phyloP scores from a whole-genome alignment of 2,888 invertebrate species.

The Yponomeuta evonymella region DNA sequence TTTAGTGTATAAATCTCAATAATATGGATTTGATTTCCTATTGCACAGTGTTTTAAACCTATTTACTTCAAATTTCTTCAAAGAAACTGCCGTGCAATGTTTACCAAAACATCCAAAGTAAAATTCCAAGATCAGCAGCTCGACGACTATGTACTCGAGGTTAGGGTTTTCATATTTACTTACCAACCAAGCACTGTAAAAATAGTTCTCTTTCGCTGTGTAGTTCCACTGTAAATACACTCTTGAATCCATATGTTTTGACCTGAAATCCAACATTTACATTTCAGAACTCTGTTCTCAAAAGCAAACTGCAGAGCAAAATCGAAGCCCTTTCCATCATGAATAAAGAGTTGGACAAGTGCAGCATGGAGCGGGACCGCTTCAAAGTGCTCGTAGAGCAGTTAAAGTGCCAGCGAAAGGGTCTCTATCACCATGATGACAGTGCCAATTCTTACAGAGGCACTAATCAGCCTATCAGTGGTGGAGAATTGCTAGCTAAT shows the following conservation, averaged over 20 bases:
- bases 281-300: conserved; percentile 77
- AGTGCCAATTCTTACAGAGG: conserved; percentile 42
- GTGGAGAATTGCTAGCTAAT: conserved; percentile 75
- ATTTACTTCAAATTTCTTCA: no score
- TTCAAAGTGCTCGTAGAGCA: conserved; percentile 89
- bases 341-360: conserved; percentile 85
- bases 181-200: background rate
- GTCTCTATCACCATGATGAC: conserved; percentile 33
- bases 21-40: background rate
- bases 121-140: conserved; percentile 66
- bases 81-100: conserved; percentile 32
- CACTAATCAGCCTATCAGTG: conserved; percentile 56
- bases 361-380: conserved; percentile 86
- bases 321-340: conserved; percentile 87
- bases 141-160: conserved; percentile 63
- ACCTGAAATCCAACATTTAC: background rate
- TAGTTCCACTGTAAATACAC: background rate
- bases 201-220: background rate
- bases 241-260: background rate
- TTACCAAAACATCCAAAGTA: conserved; percentile 50
- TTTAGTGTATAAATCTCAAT: background rate
- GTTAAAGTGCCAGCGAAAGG: conserved; percentile 70
- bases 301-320: conserved; percentile 87
- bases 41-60: background rate
- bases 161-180: background rate